These are phyloP conservation scores for Argyrosomus japonicus DNA, from an alignment of 2,113 vertebrate genomes.

Conservation along the genomic window DNA sequence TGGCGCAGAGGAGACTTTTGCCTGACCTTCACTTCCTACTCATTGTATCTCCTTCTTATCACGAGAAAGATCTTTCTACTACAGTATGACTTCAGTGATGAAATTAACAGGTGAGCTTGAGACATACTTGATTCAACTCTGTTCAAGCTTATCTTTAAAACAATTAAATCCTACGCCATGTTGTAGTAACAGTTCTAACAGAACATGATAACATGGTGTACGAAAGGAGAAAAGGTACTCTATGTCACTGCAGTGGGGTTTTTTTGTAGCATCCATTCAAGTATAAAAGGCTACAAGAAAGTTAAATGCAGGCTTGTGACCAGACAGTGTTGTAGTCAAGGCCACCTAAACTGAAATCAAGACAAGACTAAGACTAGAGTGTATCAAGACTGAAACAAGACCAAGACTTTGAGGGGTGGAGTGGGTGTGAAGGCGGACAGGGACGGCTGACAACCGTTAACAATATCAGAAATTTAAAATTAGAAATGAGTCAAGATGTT, in stretches of 20 bases:
- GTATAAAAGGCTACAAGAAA: background rate
- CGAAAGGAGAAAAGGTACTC: background rate
- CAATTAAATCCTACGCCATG: background rate
- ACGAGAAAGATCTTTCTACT: constrained; percentile 40
- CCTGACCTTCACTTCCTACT: constrained; percentile 42
- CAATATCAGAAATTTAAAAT: too few species aligned
- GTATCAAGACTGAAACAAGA: too few species aligned
- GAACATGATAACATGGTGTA: background rate
- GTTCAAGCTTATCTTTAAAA: constrained; percentile 28
- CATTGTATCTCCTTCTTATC: constrained; percentile 57
- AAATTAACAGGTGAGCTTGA: constrained; percentile 10
- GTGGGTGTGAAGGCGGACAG: too few species aligned
- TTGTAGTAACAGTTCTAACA: constrained; percentile 20
- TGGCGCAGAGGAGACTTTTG: constrained; percentile 39
- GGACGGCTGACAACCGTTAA: too few species aligned
- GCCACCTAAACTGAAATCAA: too few species aligned
- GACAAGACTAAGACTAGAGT: too few species aligned
- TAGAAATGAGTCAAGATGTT: too few species aligned
- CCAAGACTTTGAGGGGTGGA: too few species aligned
- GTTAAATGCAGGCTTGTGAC: background rate
- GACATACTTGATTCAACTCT: background rate
- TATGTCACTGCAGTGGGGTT: background rate
- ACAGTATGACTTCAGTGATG: constrained; percentile 20
- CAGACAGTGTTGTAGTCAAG: background rate
- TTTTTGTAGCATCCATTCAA: background rate